phyloP scores from a whole-genome alignment of 2,888 invertebrate genomes.

The Hydriomena furcata region DNA sequence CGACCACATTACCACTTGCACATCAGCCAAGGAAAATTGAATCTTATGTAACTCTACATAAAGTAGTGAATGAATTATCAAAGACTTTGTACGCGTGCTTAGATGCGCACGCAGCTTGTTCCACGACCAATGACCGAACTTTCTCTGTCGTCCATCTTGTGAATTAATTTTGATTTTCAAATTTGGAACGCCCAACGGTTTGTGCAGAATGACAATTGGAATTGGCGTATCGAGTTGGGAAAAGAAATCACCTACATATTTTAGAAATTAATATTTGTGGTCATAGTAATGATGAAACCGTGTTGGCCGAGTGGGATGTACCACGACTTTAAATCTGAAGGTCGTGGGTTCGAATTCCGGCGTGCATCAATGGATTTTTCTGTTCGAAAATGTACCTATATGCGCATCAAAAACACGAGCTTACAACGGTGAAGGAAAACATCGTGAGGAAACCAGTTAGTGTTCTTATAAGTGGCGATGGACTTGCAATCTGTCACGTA shows the following conservation, averaged over 20 bases:
- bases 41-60: slow-evolving; percentile 28
- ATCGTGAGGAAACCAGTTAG: too few species aligned
- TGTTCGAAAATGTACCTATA: too few species aligned
- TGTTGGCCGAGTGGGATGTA: too few species aligned
- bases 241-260: slow-evolving; percentile 12
- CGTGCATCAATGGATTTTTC: too few species aligned
- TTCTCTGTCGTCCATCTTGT: slow-evolving; percentile 76
- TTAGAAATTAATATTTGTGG: too few species aligned
- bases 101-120: slow-evolving; percentile 69
- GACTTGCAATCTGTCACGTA: too few species aligned
- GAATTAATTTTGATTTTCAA: slow-evolving; percentile 63
- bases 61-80: slow-evolving; percentile 12
- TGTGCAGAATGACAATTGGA: slow-evolving; percentile 39
- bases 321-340: too few species aligned
- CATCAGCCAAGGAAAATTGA: slow-evolving; percentile 17
- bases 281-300: too few species aligned
- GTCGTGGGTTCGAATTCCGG: too few species aligned
- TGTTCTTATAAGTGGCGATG: too few species aligned
- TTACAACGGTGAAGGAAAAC: too few species aligned
- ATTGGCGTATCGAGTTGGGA: slow-evolving; percentile 15
- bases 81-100: slow-evolving; percentile 57
- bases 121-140: slow-evolving; percentile 81
- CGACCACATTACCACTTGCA: slow-evolving; percentile 44
- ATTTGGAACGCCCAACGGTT: slow-evolving; percentile 63
- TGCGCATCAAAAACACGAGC: too few species aligned